Conservation (phyloP, 2,888 invertebrate species). For the Chalcis sispes region DNA sequence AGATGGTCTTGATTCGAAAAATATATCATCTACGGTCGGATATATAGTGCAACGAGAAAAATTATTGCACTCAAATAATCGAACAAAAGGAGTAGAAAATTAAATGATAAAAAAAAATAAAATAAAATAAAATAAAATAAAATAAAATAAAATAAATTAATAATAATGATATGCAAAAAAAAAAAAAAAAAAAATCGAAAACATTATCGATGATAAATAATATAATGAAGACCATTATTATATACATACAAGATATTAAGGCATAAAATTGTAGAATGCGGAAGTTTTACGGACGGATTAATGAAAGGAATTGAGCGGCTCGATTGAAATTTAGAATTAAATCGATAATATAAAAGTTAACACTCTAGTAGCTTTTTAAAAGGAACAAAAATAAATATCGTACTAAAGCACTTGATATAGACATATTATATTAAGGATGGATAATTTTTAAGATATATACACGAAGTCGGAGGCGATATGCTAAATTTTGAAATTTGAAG, state of each 20-base stretch:
- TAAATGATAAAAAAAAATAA: background rate
- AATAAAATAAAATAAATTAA: no score
- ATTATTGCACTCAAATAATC: conserved; percentile 58
- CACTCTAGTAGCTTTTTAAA: conserved; percentile 43
- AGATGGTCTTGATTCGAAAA: conserved; percentile 18
- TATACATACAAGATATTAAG: conserved; percentile 40
- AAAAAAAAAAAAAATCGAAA: background rate
- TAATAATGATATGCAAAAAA: background rate
- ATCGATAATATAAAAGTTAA: conserved; percentile 6
- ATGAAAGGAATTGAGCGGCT: conserved; percentile 42
- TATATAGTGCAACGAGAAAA: conserved; percentile 18
- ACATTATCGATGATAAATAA: conserved; percentile 4
- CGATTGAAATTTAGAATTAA: conserved; percentile 19
- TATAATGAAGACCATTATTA: conserved; percentile 34
- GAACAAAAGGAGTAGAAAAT: conserved; percentile 53
- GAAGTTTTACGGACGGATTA: conserved; percentile 7
- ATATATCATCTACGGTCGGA: background rate
- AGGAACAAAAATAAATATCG: conserved; percentile 37
- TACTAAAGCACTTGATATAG: conserved; percentile 37
- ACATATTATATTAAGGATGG: conserved; percentile 11
- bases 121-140: no score
- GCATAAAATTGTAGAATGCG: background rate
- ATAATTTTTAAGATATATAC: conserved; percentile 28
- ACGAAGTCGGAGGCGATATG: background rate
- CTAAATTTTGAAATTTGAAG: background rate